Conservation (phyloP, 2,888 invertebrate genomes). For the Strigamia maritima region DNA sequence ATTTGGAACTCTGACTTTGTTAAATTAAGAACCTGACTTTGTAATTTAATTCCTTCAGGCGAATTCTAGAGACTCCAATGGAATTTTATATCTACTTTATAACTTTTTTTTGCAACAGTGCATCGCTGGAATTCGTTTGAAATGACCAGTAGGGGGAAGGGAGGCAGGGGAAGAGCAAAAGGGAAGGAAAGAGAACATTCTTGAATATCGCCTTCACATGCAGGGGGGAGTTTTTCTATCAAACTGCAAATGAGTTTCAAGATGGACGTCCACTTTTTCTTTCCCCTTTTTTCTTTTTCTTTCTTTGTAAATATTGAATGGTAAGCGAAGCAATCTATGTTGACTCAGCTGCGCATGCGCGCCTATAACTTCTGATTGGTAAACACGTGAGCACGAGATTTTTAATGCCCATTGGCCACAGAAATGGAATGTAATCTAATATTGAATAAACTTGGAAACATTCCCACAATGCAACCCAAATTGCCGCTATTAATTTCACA, state of each 20-base stretch:
- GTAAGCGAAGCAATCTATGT: conserved; percentile 12
- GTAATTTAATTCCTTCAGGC: neutral
- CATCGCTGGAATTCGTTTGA: conserved; percentile 5
- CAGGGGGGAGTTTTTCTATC: neutral
- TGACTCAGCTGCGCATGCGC: conserved; percentile 9
- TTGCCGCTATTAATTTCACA: neutral
- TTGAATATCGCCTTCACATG: neutral
- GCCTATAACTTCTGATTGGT: neutral
- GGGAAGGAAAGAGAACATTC: neutral
- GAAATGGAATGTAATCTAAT: neutral
- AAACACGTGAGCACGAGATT: neutral
- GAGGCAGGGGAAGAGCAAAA: neutral
- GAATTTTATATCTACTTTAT: neutral
- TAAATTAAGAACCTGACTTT: neutral
- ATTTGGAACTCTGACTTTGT: neutral
- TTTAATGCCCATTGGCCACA: neutral
- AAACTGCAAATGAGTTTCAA: conserved; percentile 28
- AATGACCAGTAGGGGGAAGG: neutral
- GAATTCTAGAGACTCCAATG: neutral
- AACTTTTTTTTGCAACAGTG: conserved; percentile 9
- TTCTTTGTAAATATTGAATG: conserved; percentile 28
- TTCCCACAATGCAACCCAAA: neutral
- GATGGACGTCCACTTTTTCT: conserved; percentile 16
- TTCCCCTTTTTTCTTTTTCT: neutral
- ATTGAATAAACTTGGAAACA: neutral